These are phyloP conservation scores for Chrysina gloriosa DNA, from an alignment of 2,888 invertebrate species.

Conservation along the genomic window DNA sequence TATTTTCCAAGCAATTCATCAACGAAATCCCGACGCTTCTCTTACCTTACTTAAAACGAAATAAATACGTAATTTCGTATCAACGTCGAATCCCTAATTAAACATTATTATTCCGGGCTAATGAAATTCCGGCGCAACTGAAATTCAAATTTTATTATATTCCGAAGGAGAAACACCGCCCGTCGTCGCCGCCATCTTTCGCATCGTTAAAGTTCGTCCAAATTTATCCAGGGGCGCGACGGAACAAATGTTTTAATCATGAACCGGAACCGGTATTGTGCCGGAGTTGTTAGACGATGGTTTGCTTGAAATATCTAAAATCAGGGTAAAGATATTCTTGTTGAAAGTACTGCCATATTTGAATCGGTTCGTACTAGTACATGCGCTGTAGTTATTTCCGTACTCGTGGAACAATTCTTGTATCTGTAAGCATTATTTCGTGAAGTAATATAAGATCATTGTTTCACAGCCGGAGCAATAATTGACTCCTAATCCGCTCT, in stretches of 20 bases:
- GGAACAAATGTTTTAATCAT: background rate
- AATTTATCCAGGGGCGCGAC: background rate
- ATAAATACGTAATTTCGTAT: background rate
- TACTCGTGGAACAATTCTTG: no score
- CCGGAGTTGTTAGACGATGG: background rate
- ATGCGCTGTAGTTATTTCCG: no score
- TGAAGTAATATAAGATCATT: no score
- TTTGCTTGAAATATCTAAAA: no score
- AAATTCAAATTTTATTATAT: background rate
- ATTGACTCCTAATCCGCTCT: no score
- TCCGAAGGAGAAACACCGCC: background rate
- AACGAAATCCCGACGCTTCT: background rate
- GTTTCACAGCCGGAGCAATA: no score
- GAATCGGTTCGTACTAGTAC: no score
- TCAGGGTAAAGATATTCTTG: no score
- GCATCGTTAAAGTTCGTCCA: background rate
- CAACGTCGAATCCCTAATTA: background rate
- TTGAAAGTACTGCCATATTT: no score
- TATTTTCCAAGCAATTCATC: background rate
- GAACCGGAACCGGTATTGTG: background rate
- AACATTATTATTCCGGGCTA: background rate
- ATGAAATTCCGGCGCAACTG: background rate
- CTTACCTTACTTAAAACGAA: background rate
- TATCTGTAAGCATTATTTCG: no score
- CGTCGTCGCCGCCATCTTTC: background rate